These are phyloP conservation scores for Pristionchus arcanus DNA, from an alignment of 2,888 invertebrate genomes.

Conservation along the genomic window DNA sequence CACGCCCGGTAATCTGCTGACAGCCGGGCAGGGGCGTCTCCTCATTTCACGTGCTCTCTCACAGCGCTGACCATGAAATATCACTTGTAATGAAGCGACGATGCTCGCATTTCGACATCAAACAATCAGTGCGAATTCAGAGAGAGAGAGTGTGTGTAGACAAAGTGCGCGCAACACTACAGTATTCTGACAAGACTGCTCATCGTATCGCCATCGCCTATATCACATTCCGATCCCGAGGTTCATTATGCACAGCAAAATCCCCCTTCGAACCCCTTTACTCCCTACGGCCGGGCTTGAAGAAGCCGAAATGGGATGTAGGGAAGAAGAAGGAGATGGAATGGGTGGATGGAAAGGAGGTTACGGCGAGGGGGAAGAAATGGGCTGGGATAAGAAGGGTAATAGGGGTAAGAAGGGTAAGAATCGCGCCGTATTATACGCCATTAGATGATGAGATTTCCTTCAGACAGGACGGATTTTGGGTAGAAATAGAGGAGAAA, in stretches of 20 bases:
- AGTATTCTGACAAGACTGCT: too few relatives aligned
- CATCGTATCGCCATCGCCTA: too few relatives aligned
- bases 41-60: too few relatives aligned
- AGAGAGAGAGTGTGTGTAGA: too few relatives aligned
- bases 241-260: not conserved
- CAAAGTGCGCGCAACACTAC: too few relatives aligned
- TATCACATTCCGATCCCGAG: too few relatives aligned
- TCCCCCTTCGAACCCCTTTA: not conserved
- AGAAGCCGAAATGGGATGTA: not conserved
- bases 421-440: not conserved
- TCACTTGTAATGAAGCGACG: too few relatives aligned
- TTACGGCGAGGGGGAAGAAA: not conserved
- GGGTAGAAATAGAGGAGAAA: not conserved
- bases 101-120: too few relatives aligned
- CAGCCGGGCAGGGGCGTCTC: too few relatives aligned
- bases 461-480: not conserved
- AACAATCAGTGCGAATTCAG: too few relatives aligned
- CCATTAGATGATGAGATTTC: constrained; percentile 7
- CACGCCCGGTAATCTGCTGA: too few relatives aligned
- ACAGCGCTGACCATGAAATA: too few relatives aligned
- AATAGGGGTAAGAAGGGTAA: not conserved
- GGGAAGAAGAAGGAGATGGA: not conserved
- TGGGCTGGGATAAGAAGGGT: not conserved
- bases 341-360: not conserved
- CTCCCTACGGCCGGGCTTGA: not conserved